A percentile compares a stretch with the other conserved stretches of the same genome.
Evolutionary conservation across 1,140 invertebrate species (phyloP).

Genomic region (Scaptodrosophila lebanonensis): DNA sequence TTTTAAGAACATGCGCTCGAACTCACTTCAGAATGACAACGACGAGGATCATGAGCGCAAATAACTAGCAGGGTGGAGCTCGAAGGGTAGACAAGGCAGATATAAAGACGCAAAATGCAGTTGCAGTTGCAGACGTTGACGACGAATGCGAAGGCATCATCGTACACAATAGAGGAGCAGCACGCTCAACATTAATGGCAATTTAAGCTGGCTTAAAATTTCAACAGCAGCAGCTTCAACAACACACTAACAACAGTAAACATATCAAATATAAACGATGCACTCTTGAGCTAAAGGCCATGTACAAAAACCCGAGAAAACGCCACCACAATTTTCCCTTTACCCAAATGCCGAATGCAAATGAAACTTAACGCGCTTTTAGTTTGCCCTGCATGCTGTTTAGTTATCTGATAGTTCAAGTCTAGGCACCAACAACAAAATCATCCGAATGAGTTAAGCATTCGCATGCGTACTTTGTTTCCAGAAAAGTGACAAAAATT

Average conservation of each 20-base stretch:
- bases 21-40: conserved; percentile 33
- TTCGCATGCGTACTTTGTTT: too few relatives aligned
- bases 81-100: not conserved
- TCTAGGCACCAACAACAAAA: too few relatives aligned
- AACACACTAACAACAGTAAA: conserved; percentile 14
- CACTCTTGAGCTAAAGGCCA: conserved; percentile 5
- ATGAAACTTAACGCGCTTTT: conserved; percentile 45
- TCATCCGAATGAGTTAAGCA: too few relatives aligned
- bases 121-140: not conserved
- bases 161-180: conserved; percentile 7
- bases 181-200: conserved; percentile 52
- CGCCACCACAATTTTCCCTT: conserved; percentile 30
- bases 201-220: conserved; percentile 54
- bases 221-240: conserved; percentile 13
- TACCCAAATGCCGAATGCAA: conserved; percentile 54
- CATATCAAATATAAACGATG: conserved; percentile 56
- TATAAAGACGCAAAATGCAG: not conserved
- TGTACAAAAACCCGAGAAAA: conserved; percentile 10
- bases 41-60: too few relatives aligned
- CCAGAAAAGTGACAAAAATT: too few relatives aligned
- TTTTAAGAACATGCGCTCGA: conserved; percentile 57
- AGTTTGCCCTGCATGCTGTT: conserved; percentile 1
- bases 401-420: too few relatives aligned
- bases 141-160: conserved; percentile 8
- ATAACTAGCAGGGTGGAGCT: conserved; percentile 20